Evolutionary conservation across 2,113 vertebrate genomes (phyloP).

Genomic region (Merops nubicus): DNA sequence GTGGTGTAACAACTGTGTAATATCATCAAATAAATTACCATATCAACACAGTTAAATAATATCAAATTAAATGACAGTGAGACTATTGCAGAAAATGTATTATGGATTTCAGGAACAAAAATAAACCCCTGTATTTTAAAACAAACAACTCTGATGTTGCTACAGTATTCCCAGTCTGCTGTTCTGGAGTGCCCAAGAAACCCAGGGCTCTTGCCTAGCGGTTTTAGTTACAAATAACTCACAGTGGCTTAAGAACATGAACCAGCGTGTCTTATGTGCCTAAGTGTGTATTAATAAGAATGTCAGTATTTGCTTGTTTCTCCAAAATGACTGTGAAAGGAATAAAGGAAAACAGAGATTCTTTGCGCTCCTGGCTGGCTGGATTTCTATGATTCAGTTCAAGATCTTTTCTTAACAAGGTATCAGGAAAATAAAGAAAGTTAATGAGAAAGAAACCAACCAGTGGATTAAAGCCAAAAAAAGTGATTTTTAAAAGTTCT

Average conservation of each 20-base stretch:
- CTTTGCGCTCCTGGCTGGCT: background rate
- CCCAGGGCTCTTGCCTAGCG: background rate
- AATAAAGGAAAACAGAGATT: slow-evolving; percentile 37
- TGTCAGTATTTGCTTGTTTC: background rate
- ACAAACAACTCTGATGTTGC: background rate
- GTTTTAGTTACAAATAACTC: background rate
- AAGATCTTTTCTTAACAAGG: background rate
- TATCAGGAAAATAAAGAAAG: background rate
- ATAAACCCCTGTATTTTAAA: background rate
- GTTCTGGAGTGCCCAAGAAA: background rate
- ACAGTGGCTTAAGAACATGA: background rate
- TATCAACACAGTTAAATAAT: background rate
- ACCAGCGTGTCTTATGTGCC: background rate
- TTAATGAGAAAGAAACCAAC: slow-evolving; percentile 3
- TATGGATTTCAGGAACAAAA: background rate
- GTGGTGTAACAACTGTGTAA: background rate
- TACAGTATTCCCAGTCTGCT: background rate
- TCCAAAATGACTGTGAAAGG: background rate
- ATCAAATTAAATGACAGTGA: background rate
- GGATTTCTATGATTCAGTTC: background rate
- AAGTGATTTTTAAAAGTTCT: background rate
- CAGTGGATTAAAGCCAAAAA: background rate
- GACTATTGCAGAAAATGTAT: background rate
- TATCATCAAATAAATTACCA: background rate
- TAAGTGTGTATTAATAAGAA: background rate